Evolutionary conservation across 2,113 vertebrate species (phyloP), one percentile per base, ranked within the genome.

Genomic region (Odontesthes bonariensis): DNA sequence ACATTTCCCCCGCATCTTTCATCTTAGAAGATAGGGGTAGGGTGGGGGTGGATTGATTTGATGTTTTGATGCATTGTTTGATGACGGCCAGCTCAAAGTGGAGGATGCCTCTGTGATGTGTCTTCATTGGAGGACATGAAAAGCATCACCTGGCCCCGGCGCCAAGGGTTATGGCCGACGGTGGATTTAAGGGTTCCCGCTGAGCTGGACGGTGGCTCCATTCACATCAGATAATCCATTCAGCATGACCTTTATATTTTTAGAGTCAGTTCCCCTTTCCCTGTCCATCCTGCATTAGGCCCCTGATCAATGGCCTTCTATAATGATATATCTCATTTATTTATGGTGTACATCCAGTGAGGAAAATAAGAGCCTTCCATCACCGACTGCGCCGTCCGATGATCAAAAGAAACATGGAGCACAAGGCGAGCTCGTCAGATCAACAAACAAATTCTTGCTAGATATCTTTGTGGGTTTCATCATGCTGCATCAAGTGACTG

Each of bases 41-140:
- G 68, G 91, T 94, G 95, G 95, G 95, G 94, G 94, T 90, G 94
- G 94, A 96, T 95, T 96, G 95, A 96, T 96, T 96, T 96, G 88
- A 95, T 96, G 95, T 97, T 96, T 95, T 96, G 95, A 96, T 95
- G 96, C 95, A 96, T 95, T 96, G 96, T 98, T 97, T 97, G 96
- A 98, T 96, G 96, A 96, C 95, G 93, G 94, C 94, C 94, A 95
- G 95, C 96, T 97, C 97, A 98, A 97, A 99, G 96, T 94, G 94
- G 91, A 94, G 95, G 94, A 94, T 89, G 85, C 63, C 93, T 93
- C 95, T 97, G 95, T 98, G 96, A 98, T 96, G 96, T 96, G 92
- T 95, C 91, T 93, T 94, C 95, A 92, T 87, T 86, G 95, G 94
- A 89, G 93, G 95, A 97, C 96, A 92, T 93, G 89, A 95, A 97